Evolutionary conservation across 2,797 vertebrate genomes (phyloP), one percentile per base, ranked within the genome.

Genomic region (Garrulus glandarius): DNA sequence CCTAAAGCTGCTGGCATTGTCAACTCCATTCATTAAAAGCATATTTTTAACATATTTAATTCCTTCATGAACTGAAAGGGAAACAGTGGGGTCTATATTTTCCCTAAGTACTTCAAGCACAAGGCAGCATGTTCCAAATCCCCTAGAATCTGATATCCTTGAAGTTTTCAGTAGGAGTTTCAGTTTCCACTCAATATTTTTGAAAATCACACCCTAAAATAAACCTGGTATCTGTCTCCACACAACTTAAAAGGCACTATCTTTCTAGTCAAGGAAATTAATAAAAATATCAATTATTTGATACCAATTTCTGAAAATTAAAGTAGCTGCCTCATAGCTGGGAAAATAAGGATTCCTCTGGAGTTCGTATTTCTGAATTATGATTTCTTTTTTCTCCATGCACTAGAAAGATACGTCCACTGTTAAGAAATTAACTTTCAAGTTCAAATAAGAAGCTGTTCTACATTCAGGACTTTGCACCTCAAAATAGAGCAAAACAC

Each of bases 341-440:
- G 14, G 23, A 82, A 92, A 72, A 72, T 6, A 1, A 82, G 7
- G 23, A 63, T 44, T 56, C 59, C 23, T 60, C 55, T 55, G 8
- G 21, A 75, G 15, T 24, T 82, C 1, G 0, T 4, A 7, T 71
- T 75, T 59, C 57, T 6, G 16, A 63, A 41, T 17, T 44, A 32
- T 8, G 7, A 9, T 15, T 29, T 32, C 7, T 75, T 72, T 34
- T 37, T 29, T 6, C 30, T 41, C 46, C 13, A 36, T 29, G 9
- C 10, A 52, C 9, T 36, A 65, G 6, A 71, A 89, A 41, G 4
- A 36, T 26, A 68, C 0, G 0, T 12, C 20, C 5, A 30, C 13
- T 46, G 13, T 61, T 34, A 88, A 44, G 14, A 88, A 32, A 30
- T 34, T 74, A 57, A 32, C 24, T 85, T 84, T 4, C 10, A 52